Evolutionary conservation across 1,140 invertebrate genomes (phyloP), one percentile per base, ranked within the genome.

Genomic region (Pogonomyrmex californicus): DNA sequence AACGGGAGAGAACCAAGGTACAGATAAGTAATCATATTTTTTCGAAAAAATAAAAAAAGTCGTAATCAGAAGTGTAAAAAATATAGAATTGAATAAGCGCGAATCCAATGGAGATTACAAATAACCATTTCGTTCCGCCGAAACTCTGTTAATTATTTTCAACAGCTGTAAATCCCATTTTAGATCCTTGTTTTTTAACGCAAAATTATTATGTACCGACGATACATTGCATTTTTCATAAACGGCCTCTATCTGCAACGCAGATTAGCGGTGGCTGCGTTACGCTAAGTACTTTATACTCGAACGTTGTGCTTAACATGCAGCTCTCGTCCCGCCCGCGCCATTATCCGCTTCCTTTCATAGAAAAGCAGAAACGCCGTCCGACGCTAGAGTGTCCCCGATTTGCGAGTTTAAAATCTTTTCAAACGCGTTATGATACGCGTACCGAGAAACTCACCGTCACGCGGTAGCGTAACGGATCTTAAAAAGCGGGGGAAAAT

Each of bases 271-370:
- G 30, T 12, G 33, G 30, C 54, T 36, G 54, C 38, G 38, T 51
- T 51, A 79, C 36, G 62, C n/a, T 79, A 68, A 79, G 56, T 44
- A 75, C 54, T 60, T 83, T 81, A 68, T 68, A 41, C 51, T 36
- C 30, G 12, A 62, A 44, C 65, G 33, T 30, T 56, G 54, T 54
- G 54, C 66, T 82, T 71, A 82, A 73, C 79, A 73, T 75, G 79
- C 79, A 36, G 23, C 56, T 83, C 79, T 47, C 41, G 33, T 12
- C 30, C 38, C 38, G 38, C 41, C 38, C 36, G 10, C 66, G 47
- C 41, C 65, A 73, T 83, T 60, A 75, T 73, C 68, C 68, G 70
- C 79, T 82, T 83, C 54, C 68, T 60, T 73, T 73, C 56, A 60
- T 60, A 49, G 68, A 60, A 41, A 60, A 75, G 51, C 54, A 75